Conservation (phyloP, 2,797 vertebrate species). For the Clamator glandarius region DNA sequence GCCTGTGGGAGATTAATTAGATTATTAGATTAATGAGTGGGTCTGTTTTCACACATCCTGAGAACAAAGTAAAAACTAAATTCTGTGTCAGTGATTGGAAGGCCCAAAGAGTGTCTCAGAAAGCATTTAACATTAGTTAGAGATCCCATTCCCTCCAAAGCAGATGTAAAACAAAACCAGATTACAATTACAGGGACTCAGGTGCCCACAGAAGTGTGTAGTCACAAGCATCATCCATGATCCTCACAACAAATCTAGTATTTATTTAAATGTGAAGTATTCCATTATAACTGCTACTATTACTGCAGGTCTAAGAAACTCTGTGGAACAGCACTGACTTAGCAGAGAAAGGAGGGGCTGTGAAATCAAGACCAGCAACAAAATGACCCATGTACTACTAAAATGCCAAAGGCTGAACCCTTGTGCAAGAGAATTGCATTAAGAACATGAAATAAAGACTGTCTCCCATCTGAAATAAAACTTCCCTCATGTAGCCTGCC, state of each 20-base stretch:
- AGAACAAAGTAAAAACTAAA: neutral
- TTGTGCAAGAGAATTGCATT: neutral
- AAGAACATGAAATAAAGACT: constrained; percentile 42
- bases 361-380: neutral
- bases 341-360: constrained; percentile 1
- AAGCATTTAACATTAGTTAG: neutral
- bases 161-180: neutral
- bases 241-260: constrained; percentile 25
- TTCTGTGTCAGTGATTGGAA: neutral
- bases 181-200: neutral
- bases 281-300: neutral
- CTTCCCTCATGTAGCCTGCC: neutral
- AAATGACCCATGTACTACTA: neutral
- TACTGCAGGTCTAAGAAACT: constrained; percentile 56
- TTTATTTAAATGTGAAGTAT: constrained; percentile 39
- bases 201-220: neutral
- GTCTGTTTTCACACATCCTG: neutral
- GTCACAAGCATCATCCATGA: constrained; percentile 24
- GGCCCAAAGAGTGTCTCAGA: neutral
- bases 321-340: neutral
- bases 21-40: too few relatives aligned
- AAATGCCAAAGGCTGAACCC: constrained; percentile 7
- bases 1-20: neutral
- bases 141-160: neutral
- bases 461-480: constrained; percentile 10